Evolutionary conservation across 2,797 vertebrate species (phyloP).

Genomic region (Macrochelys suwanniensis): DNA sequence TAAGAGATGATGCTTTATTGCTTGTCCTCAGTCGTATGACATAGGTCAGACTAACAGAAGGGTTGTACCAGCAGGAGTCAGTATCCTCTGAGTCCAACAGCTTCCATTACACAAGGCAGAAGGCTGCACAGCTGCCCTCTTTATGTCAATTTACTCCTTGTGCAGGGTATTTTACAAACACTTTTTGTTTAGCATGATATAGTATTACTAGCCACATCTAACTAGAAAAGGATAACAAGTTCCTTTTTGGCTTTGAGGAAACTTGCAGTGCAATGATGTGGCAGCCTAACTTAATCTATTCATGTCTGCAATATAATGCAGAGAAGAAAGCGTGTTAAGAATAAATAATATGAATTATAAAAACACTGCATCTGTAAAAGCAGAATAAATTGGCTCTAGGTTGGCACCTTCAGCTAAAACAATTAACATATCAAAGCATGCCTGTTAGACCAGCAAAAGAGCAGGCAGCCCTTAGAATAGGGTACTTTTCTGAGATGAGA

Average conservation of each 20-base stretch:
- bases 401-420: neutral
- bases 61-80: neutral
- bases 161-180: neutral
- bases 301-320: neutral
- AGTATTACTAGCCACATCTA: neutral
- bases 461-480: accelerated
- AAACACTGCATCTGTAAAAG: neutral
- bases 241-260: neutral
- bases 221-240: neutral
- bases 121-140: neutral
- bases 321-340: neutral
- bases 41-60: neutral
- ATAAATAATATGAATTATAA: neutral
- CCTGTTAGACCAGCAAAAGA: neutral
- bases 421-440: neutral
- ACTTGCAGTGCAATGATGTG: neutral
- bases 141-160: neutral
- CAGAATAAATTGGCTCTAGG: neutral
- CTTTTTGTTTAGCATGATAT: neutral
- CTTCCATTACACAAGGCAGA: neutral
- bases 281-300: neutral
- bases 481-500: neutral
- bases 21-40: neutral
- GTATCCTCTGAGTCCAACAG: neutral
- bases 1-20: neutral